Base-by-base conservation (phyloP, 2,113 vertebrate genomes). In the Phyllopteryx taeniolatus region DNA sequence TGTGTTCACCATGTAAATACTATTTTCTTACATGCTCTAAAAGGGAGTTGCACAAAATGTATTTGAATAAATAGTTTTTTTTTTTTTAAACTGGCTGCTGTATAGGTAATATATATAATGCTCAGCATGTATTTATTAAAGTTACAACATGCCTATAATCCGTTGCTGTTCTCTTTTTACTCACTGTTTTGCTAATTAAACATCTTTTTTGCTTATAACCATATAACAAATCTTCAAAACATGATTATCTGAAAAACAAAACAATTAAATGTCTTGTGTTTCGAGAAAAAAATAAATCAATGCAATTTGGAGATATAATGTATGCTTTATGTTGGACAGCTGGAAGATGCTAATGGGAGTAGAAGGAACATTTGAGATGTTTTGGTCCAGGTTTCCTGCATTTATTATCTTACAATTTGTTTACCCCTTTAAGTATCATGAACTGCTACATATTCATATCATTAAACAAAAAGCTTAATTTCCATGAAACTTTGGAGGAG, bases 1-100 rank as follows among this genome's bases (percentile, higher is more conserved):
- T 71, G n/a, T 61, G 15, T 75, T 85, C 81, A 76, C 75, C 59
- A 76, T 71, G 33, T 64, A 12, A 70, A 76, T 78, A 57, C 49
- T 69, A 63, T 69, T 61, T 56, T 44, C 19, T 10, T 66, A 42
- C 46, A 33, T 39, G 64, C 61, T 77, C 31, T 63, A 4, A 76
- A 15, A 69, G 35, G 70, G 42, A 81, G 72, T 74, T 31, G 61
- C 39, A 73, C 31, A 22, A 49, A 17, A 72, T 77, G 61, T 13
- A 17, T 68, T 8, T 31, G 7, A 72, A 76, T 61, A 62, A 57
- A 31, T 20, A 6, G 12, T 15, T 51, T 1, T 17, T 51, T 70
- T 76, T 59, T 79, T 71, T 60, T 1, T 20, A 66, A 67, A 66
- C 46, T 44, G 44, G 10, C 14, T 68, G 7, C 8, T 60, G 15